A percentile compares a stretch with the other conserved stretches of the same genome.
Conservation (phyloP, 2,888 invertebrate genomes). For the Dryobotodes eremita region DNA sequence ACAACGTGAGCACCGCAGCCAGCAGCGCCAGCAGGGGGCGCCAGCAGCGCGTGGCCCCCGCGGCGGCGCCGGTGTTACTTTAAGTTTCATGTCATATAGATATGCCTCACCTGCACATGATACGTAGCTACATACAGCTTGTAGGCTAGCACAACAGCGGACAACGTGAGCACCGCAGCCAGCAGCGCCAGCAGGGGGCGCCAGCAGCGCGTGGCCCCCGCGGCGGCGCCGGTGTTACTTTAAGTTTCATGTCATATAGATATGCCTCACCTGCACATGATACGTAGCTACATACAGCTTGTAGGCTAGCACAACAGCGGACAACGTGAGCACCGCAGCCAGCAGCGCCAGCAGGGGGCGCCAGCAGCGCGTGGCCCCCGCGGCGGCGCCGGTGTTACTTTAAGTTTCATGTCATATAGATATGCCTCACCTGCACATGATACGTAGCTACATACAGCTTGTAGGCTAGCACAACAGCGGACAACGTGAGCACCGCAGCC, state of each 20-base stretch:
- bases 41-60: conserved; percentile 63
- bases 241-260: too few relatives aligned
- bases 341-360: conserved; percentile 63
- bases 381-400: conserved; percentile 54
- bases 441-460: conserved; percentile 68
- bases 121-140: conserved; percentile 68
- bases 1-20: conserved; percentile 73
- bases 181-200: conserved; percentile 63
- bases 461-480: conserved; percentile 77
- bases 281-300: conserved; percentile 68
- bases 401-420: too few relatives aligned
- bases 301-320: conserved; percentile 77
- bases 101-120: conserved; percentile 69
- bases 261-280: conserved; percentile 69
- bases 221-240: conserved; percentile 54
- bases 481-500: conserved; percentile 73
- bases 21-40: conserved; percentile 63
- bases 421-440: conserved; percentile 69
- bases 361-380: conserved; percentile 63
- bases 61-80: conserved; percentile 54
- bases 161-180: conserved; percentile 73
- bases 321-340: conserved; percentile 73
- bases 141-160: conserved; percentile 77
- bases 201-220: conserved; percentile 63
- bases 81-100: too few relatives aligned